Base-by-base conservation (phyloP, 2,888 invertebrate genomes). In the Allophyes oxyacanthae region DNA sequence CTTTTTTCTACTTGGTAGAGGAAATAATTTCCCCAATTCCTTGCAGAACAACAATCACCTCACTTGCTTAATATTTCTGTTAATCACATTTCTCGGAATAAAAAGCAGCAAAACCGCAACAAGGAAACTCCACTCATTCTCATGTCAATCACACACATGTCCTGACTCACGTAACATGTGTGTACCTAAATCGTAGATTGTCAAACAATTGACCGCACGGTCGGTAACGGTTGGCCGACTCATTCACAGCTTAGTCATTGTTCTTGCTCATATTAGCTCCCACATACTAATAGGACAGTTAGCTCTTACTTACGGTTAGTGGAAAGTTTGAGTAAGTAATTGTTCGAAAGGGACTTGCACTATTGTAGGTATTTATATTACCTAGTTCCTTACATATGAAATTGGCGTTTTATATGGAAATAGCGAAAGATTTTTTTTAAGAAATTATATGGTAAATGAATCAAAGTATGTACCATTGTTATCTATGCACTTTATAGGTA, bases 121-220 rank as follows among this genome's bases (percentile, higher is more conserved):
- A 14, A 34, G 15, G 1, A n/a, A 10, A 14, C 28, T 13, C 11
- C 20, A 5, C 49, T 42, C 42, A 6, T 64, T n/a, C 25, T 70
- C 48, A 49, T 58, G 71, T 64, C 66, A 66, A 66, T 70, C 65
- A 64, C 8, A 44, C 20, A 30, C n/a, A 26, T 9, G 26, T 36
- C 6, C 52, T 66, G 66, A 66, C 34, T 70, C 70, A 70, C 45
- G 65, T 50, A 57, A 45, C 72, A 40, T 3, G 20, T 4, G 20
- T 20, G 20, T 41, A 57, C 51, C 28, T 28, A 28, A 51, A 37
- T 48, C 50, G 15, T 30, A 45, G 52, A 56, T 73, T 30, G 53
- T 52, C 51, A 58, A 70, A 72, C 73, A 56, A 59, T 64, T 68
- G 69, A 70, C 64, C 53, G 61, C 64, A 54, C 25, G 49, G 49